Base-by-base conservation (phyloP, 2,888 invertebrate species). In the Sturmia bella region DNA sequence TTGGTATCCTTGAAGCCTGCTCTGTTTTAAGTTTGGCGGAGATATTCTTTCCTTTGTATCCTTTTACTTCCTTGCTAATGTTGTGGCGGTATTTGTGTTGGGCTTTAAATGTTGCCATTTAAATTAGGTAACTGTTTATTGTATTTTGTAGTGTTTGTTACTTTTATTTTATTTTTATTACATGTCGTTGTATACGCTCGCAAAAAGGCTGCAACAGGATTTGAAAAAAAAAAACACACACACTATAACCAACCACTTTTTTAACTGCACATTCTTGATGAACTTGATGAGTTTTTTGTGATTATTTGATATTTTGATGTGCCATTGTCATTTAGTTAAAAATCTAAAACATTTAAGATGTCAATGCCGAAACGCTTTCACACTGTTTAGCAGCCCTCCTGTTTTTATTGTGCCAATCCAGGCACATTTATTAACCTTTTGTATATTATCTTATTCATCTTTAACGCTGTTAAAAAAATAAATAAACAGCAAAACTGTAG, bases 221-320 rank as follows among this genome's bases (percentile, higher is more conserved):
- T 78, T 39, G 7, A 50, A 39, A 85, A 86, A 86, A 85, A 85
- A 82, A n/a, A n/a, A n/a, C n/a, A n/a, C n/a, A n/a, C n/a, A n/a
- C n/a, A 86, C 85, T 63, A 72, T 66, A 63, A 59, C 56, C 57
- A 85, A 43, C 32, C 85, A 43, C n/a, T 52, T 39, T 39, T 76
- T 66, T 82, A 83, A 85, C 83, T 84, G 74, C 76, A 80, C 87
- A 88, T 89, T 87, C 87, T 89, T n/a, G n/a, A 88, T 89, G 89
- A 89, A 89, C 89, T 89, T 89, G 88, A 89, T 89, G 88, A 87
- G 86, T 89, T 87, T 89, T 88, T 87, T 89, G 87, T 85, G 86
- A 86, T 86, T 84, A 63, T 78, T 78, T 87, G 78, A 82, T 74
- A 68, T 61, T 77, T 84, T 83, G 84, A 85, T 85, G 83, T 83